A percentile compares a stretch with the other conserved stretches of the same genome.
phyloP scores from a whole-genome alignment of 2,888 invertebrate genomes.

The Sinhomidia bicolor region DNA sequence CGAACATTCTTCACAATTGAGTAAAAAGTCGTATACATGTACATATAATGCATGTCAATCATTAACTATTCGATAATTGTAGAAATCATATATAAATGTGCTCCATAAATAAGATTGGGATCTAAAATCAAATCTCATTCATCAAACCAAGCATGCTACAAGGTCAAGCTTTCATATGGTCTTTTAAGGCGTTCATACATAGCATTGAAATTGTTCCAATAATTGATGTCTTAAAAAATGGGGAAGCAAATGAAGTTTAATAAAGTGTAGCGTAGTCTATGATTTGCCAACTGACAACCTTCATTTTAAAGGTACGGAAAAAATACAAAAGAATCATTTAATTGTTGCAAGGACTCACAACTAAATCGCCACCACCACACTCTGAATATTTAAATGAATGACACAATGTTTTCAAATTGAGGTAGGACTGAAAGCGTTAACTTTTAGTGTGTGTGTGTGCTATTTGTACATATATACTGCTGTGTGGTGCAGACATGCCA shows the following conservation, averaged over 20 bases:
- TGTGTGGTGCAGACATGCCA: too few relatives aligned
- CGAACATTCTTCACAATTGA: too few relatives aligned
- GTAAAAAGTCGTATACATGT: too few relatives aligned
- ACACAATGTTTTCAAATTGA: too few relatives aligned
- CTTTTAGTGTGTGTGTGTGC: too few relatives aligned
- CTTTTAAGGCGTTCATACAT: neutral
- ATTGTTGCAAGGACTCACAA: too few relatives aligned
- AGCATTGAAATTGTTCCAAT: neutral
- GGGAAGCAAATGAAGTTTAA: constrained; percentile 16
- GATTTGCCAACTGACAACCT: neutral
- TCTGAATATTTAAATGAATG: too few relatives aligned
- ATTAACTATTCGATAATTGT: too few relatives aligned
- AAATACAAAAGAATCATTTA: neutral
- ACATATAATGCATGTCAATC: too few relatives aligned
- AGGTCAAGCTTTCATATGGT: neutral
- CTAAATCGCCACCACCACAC: too few relatives aligned
- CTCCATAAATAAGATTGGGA: neutral
- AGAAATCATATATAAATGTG: neutral
- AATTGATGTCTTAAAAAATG: constrained; percentile 8
- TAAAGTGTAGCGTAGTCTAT: neutral
- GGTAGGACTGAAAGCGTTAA: too few relatives aligned
- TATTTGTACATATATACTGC: too few relatives aligned
- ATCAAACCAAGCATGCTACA: neutral
- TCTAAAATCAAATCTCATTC: neutral
- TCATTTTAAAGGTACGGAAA: neutral